Base-by-base conservation (phyloP, 2,888 invertebrate genomes). In the Hesperia comma region DNA sequence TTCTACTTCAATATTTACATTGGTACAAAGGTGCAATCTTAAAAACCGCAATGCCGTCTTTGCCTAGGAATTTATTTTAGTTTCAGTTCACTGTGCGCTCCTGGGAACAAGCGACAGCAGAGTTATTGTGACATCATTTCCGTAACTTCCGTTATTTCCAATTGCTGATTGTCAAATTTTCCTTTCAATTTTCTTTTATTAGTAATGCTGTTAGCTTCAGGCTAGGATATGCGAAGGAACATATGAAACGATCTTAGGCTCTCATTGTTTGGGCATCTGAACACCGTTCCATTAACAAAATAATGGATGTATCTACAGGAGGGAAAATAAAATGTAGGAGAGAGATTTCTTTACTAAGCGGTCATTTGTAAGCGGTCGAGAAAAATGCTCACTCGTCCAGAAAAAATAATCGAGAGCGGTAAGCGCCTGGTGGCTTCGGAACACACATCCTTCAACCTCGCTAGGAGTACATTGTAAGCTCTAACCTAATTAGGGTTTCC, bases 331-430 rank as follows among this genome's bases (percentile, higher is more conserved):
- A 87, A 87, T 79, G 87, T 81, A 79, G 81, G 75, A 79, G 82
- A 87, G 84, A 85, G 86, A 87, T 87, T 89, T 85, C 83, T 84
- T 77, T 80, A 84, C 82, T 85, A 85, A 88, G 85, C 85, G 87
- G 89, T 87, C 87, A 89, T 91, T 91, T 90, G 87, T 90, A 87
- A 87, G 87, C 84, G 81, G 84, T 79, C 79, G 85, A 88, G 88
- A 89, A 85, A 89, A 89, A 88, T 88, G 87, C 81, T 87, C 82
- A 81, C 82, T 87, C 86, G 84, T 79, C 84, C 78, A 85, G 87
- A 88, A 88, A 88, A 89, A 90, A 88, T 87, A 86, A 87, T 87
- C 82, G 82, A 75, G 74, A 78, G 79, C 75, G 75, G 74, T 76
- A 72, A 75, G 73, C 76, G 75, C 68, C 75, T 77, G 71, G 66